A percentile compares a stretch with the other conserved stretches of the same genome.
Evolutionary conservation across 2,888 invertebrate species (phyloP).

Genomic region (Colletes collaris): DNA sequence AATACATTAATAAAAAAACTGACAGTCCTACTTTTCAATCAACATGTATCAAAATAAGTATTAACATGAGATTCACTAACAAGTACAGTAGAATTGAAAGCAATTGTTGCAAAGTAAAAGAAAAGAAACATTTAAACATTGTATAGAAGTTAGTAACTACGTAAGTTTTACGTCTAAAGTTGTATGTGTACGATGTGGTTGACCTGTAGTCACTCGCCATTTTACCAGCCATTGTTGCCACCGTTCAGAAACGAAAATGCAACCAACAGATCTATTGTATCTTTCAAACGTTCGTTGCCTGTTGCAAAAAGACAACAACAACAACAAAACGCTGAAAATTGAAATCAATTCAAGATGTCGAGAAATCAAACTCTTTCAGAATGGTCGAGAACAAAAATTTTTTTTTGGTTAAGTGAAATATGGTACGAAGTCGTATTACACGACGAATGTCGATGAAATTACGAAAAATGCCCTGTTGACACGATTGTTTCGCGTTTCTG

Average conservation of each 20-base stretch:
- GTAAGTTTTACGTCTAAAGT: conserved; percentile 51
- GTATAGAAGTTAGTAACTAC: conserved; percentile 38
- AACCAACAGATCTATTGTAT: conserved; percentile 47
- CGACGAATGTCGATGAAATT: neutral
- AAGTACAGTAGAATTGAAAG: neutral
- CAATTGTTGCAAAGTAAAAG: neutral
- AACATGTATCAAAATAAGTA: neutral
- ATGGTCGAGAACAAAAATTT: neutral
- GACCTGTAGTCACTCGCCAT: conserved; percentile 77
- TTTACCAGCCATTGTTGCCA: conserved; percentile 77
- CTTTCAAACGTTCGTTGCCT: conserved; percentile 24
- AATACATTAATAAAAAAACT: conserved; percentile 5
- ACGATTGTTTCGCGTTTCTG: neutral
- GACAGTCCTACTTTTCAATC: neutral
- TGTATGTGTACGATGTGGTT: conserved; percentile 72
- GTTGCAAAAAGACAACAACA: conserved; percentile 18
- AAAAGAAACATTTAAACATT: conserved; percentile 18
- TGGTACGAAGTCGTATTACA: neutral
- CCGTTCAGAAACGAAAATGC: conserved; percentile 69
- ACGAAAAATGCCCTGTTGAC: neutral
- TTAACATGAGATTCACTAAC: neutral
- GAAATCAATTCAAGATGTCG: neutral
- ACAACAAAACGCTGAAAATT: conserved; percentile 2
- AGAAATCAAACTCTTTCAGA: neutral
- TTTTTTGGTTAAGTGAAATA: conserved; percentile 64